These are phyloP conservation scores for Sinotaia quadrata DNA, from an alignment of 2,888 invertebrate genomes.

Conservation along the genomic window DNA sequence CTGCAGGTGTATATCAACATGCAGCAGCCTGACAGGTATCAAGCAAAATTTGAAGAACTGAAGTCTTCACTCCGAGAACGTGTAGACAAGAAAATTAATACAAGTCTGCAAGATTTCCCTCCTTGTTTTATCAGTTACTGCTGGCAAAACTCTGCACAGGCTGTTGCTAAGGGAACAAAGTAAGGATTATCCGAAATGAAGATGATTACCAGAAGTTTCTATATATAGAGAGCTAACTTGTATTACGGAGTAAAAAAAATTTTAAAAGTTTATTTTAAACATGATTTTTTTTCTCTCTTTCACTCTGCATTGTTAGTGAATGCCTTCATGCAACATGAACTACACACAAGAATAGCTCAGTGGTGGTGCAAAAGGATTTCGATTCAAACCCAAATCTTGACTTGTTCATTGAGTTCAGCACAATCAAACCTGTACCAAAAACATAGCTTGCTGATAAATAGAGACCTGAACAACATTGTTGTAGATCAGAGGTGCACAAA, in stretches of 20 bases:
- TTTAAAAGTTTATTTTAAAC: not conserved
- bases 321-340: too few species aligned
- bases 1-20: constrained; percentile 66
- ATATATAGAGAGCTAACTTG: not conserved
- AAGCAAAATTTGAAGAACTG: constrained; percentile 62
- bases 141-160: constrained; percentile 64
- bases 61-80: constrained; percentile 41
- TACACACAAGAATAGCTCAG: too few species aligned
- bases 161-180: constrained; percentile 58
- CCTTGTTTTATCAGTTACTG: constrained; percentile 65
- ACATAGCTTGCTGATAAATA: too few species aligned
- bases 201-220: not conserved
- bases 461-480: too few species aligned
- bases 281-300: too few species aligned
- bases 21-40: constrained; percentile 59
- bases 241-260: not conserved
- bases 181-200: constrained; percentile 22
- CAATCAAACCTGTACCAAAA: too few species aligned
- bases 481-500: too few species aligned
- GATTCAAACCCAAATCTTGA: too few species aligned
- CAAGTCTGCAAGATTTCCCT: constrained; percentile 29
- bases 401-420: too few species aligned
- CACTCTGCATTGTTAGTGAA: too few species aligned
- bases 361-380: too few species aligned
- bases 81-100: constrained; percentile 29